Conservation (phyloP, 2,113 vertebrate species). For the Scytalopus superciliaris region DNA sequence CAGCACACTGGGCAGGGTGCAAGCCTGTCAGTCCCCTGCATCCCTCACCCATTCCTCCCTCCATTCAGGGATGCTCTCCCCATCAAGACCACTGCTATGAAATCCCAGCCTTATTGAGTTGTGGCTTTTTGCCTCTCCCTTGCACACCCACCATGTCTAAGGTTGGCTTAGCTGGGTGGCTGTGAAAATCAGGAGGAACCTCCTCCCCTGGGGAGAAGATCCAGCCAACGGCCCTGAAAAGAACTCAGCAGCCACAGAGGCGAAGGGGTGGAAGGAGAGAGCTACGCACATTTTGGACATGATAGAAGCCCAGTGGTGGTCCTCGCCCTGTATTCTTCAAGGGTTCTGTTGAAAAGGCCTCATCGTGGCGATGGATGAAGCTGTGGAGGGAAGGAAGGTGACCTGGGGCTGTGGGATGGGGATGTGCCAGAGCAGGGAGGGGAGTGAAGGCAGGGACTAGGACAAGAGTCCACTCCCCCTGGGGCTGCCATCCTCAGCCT, state of each 20-base stretch:
- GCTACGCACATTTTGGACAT: slow-evolving; percentile 91
- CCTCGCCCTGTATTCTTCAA: slow-evolving; percentile 95
- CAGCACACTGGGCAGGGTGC: background rate
- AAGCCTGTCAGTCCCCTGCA: background rate
- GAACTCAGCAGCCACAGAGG: background rate
- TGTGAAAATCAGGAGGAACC: background rate
- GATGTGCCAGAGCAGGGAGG: fast-evolving
- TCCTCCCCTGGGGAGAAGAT: background rate
- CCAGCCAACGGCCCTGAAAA: background rate
- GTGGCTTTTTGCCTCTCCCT: background rate
- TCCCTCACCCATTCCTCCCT: background rate
- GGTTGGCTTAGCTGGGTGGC: background rate
- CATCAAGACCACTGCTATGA: background rate
- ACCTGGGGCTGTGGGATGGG: background rate
- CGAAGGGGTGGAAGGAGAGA: background rate
- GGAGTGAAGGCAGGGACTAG: background rate
- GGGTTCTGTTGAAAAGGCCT: slow-evolving; percentile 97
- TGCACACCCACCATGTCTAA: background rate
- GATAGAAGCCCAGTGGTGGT: slow-evolving; percentile 95
- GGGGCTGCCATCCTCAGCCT: background rate
- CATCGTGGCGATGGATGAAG: slow-evolving; percentile 96
- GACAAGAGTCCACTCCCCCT: background rate
- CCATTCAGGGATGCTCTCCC: background rate
- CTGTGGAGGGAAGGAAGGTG: slow-evolving; percentile 63
- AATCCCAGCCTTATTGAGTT: background rate